Evolutionary conservation across 2,797 vertebrate species (phyloP), one percentile per base, ranked within the genome.

Genomic region (Botia almorhae): DNA sequence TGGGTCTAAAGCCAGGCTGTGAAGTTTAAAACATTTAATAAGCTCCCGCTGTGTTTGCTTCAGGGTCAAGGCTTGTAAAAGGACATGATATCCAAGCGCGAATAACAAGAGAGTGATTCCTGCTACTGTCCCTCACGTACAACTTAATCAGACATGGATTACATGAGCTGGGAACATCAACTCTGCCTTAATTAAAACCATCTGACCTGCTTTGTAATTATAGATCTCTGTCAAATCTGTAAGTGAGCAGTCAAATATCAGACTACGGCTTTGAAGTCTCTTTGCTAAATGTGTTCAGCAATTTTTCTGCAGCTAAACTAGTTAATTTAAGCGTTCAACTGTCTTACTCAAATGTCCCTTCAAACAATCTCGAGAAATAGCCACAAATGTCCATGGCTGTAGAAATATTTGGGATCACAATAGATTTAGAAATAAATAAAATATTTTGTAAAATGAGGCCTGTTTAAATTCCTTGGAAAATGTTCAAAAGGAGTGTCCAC

Each of bases 181-280:
- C 77, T 82, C 58, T 68, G 19, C 39, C 51, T 76, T 72, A 78
- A 82, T 85, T 87, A 80, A 85, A 82, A 80, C 61, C 78, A 72
- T 61, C 78, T 76, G 71, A 76, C 79, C 83, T 61, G 53, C 76
- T 83, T 67, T 56, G 67, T 83, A 83, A 85, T 74, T 78, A 80
- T 64, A 64, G 29, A 71, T 82, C 21, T 75, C 50, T 58, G 67
- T 74, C 60, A 77, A 74, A 61, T 58, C 65, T 19, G 48, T 46
- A 78, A 81, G 71, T 69, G 33, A 69, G 67, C 43, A 72, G 53
- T 71, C 58, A 53, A 77, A 81, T 56, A 76, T 51, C 43, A 58
- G 29, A 65, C 53, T 23, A 12, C 16, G 63, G 12, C 51, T 74
- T 80, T 74, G 70, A 80, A 74, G 53, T 58, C 17, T 81, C 74